Base-by-base conservation (phyloP, 1,140 invertebrate genomes). In the Drosophila malerkotliana region DNA sequence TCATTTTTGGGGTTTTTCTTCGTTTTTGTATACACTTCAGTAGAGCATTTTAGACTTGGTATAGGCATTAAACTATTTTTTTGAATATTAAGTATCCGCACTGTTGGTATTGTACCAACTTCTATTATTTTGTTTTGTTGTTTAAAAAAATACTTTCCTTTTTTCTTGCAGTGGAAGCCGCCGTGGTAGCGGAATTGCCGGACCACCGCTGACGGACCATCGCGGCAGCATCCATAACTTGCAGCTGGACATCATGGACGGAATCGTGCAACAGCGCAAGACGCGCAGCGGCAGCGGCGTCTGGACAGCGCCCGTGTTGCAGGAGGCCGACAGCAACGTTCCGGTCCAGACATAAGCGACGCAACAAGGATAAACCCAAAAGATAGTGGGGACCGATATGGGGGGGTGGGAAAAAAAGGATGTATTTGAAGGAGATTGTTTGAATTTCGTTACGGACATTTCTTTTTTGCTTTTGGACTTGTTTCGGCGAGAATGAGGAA, bases 191-290 rank as follows among this genome's bases (percentile, higher is more conserved):
- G 74, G 51, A 28, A 66, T 90, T n/a, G 79, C 64, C 28, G 94
- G 94, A 64, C 95, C 95, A 4, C 95, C 95, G 34, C 93, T 95
- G 37, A 95, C 94, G 30, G 94, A 94, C 45, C 92, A 94, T 47
- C 93, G 93, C 32, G 96, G 96, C 52, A 96, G 95, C 81, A 94
- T 95, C 18, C 96, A 96, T 87, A 97, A 96, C 89, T 93, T 97
- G 30, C 96, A 96, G 79, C 92, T 97, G 58, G 96, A 97, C 83
- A 97, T 97, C 63, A 97, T 97, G 96, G 96, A 97, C 82, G 96
- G 96, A 62, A 97, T 97, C 58, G 95, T 96, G 12, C 96, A 96
- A 84, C 94, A 95, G 4, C 93, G 95, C 55, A 96, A 97, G 93
- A 96, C 80, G 21, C 80, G 91, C 39, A 90, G 90, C 21, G 90